Percentiles rank a stretch among this genome's conserved stretches.
phyloP scores from a whole-genome alignment of 1,140 invertebrate genomes.

The Fopius arisanus region DNA sequence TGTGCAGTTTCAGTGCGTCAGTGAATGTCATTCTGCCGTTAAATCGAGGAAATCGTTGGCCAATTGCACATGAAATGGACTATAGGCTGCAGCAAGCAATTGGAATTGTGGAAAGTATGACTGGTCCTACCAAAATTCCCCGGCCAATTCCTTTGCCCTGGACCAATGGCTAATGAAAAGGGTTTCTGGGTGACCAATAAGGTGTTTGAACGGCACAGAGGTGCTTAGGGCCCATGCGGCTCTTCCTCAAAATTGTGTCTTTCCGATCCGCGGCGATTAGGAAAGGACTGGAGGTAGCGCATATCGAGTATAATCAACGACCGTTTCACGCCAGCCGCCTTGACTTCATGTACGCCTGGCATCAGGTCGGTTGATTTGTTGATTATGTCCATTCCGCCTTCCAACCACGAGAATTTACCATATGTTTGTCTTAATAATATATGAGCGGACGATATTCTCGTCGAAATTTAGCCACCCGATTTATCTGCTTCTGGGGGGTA shows the following conservation, averaged over 20 bases:
- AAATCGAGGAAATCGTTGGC: constrained; percentile 22
- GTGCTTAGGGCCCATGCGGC: constrained; percentile 62
- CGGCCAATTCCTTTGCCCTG: constrained; percentile 38
- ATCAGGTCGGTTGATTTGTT: constrained; percentile 61
- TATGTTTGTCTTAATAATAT: constrained; percentile 15
- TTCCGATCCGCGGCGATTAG: constrained; percentile 62
- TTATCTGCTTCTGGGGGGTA: background rate
- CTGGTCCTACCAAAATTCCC: constrained; percentile 52
- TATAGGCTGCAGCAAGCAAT: background rate
- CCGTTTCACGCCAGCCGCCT: background rate
- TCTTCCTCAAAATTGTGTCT: constrained; percentile 67
- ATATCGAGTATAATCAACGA: background rate
- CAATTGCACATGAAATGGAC: constrained; percentile 1
- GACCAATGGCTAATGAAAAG: constrained; percentile 57
- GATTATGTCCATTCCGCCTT: constrained; percentile 65
- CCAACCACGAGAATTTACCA: constrained; percentile 42
- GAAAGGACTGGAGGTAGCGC: constrained; percentile 33
- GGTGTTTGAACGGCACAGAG: constrained; percentile 52
- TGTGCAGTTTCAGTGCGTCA: constrained; percentile 18
- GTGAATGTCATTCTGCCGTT: background rate
- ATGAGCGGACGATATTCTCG: constrained; percentile 23
- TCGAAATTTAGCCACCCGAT: constrained; percentile 29
- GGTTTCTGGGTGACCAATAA: constrained; percentile 56
- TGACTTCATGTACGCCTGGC: constrained; percentile 45
- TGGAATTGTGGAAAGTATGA: background rate